Conservation (phyloP, 1,140 invertebrate species). For the Phthorimaea operculella region DNA sequence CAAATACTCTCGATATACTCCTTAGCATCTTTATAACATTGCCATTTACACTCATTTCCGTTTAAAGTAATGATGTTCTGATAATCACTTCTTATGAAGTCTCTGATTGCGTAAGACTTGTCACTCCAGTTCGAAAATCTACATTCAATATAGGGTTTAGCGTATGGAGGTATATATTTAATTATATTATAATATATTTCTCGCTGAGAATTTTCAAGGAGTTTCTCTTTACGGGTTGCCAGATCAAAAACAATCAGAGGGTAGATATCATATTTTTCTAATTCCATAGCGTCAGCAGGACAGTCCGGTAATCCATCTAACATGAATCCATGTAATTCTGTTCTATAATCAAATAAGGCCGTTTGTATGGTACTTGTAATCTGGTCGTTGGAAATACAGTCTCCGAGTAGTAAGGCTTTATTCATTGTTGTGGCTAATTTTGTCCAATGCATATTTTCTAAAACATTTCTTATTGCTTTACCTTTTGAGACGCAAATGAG, state of each 20-base stretch:
- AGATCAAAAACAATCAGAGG: constrained; percentile 69
- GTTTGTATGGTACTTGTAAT: constrained; percentile 64
- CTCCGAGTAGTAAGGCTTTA: constrained; percentile 42
- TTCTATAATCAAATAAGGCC: constrained; percentile 51
- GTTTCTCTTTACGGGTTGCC: constrained; percentile 33
- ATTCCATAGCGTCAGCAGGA: constrained; percentile 53
- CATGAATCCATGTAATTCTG: constrained; percentile 65
- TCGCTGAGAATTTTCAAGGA: constrained; percentile 46
- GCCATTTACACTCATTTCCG: constrained; percentile 61
- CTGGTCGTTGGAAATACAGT: constrained; percentile 45
- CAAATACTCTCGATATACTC: constrained; percentile 33
- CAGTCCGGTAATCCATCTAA: constrained; percentile 70
- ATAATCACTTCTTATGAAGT: constrained; percentile 64
- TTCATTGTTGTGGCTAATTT: constrained; percentile 52
- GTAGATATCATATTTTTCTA: constrained; percentile 60
- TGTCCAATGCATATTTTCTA: constrained; percentile 60
- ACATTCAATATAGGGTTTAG: constrained; percentile 48
- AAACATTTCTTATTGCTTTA: constrained; percentile 57
- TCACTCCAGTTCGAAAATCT: constrained; percentile 56
- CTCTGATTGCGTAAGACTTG: constrained; percentile 36
- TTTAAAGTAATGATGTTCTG: constrained; percentile 62
- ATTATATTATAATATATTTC: constrained; percentile 43
- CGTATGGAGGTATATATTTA: constrained; percentile 50
- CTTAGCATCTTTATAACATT: constrained; percentile 55
- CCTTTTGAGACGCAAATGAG: constrained; percentile 65